Percentiles rank a stretch among this genome's conserved stretches.
phyloP scores from a whole-genome alignment of 2,113 vertebrate genomes.

The Prionailurus viverrinus region DNA sequence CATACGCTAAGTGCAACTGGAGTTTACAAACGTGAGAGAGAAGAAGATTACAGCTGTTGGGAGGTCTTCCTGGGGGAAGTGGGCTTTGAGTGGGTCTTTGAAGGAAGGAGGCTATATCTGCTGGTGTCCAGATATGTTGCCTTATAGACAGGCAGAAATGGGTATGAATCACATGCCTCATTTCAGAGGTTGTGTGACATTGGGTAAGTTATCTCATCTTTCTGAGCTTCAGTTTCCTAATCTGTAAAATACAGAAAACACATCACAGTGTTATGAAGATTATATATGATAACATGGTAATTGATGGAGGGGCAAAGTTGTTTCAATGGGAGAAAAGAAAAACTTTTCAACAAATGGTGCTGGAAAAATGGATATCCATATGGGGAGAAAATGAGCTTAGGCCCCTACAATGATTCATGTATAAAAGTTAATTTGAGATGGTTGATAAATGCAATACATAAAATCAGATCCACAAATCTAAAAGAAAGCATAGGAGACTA shows the following conservation, averaged over 20 bases:
- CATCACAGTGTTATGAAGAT: not conserved
- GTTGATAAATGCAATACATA: not conserved
- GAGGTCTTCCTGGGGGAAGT: not conserved
- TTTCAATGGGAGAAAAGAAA: not conserved
- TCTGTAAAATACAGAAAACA: not conserved
- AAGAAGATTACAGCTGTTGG: not conserved
- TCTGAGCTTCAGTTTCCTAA: not conserved
- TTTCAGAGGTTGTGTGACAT: not conserved
- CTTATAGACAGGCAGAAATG: not conserved
- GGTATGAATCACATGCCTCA: not conserved
- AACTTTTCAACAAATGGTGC: not conserved
- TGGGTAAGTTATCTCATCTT: not conserved
- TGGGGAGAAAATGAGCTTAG: not conserved
- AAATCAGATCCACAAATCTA: not conserved
- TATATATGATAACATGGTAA: not conserved
- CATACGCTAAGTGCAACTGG: not conserved
- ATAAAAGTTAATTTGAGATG: not conserved
- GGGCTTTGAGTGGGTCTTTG: not conserved
- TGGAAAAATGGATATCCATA: not conserved
- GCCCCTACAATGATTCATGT: not conserved
- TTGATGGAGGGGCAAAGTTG: not conserved
- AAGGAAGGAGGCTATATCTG: not conserved
- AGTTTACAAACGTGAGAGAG: not conserved
- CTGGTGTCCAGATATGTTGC: not conserved
- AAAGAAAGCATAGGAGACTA: not conserved